These are phyloP conservation scores for Xenus cinereus DNA, from an alignment of 2,113 vertebrate genomes.

Conservation along the genomic window DNA sequence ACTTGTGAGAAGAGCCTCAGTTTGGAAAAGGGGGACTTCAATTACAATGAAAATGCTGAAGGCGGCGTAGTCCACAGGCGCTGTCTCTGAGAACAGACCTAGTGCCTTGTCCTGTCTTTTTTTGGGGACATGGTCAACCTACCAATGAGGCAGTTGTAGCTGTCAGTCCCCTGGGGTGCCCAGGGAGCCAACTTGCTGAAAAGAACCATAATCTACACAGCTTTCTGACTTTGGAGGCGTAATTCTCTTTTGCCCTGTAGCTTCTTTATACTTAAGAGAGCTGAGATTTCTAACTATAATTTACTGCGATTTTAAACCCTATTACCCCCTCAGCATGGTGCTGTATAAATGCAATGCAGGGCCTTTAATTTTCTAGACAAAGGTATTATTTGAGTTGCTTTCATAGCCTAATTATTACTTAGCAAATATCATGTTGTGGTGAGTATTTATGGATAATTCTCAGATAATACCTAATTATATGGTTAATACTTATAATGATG, in stretches of 20 bases:
- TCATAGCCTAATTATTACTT: slow-evolving; percentile 53
- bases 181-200: neutral
- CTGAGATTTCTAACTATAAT: slow-evolving; percentile 13
- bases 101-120: neutral
- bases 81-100: neutral
- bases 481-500: slow-evolving; percentile 31
- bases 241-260: neutral
- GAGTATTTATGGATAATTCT: slow-evolving; percentile 57
- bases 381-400: slow-evolving; percentile 51
- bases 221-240: neutral
- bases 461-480: slow-evolving; percentile 56
- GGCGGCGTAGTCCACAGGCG: neutral
- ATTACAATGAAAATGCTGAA: neutral
- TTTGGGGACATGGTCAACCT: neutral
- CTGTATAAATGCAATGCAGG: neutral
- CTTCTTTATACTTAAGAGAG: neutral
- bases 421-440: slow-evolving; percentile 47
- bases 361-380: slow-evolving; percentile 49
- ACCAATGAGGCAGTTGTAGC: neutral
- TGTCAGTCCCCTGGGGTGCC: neutral
- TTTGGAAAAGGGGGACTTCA: neutral
- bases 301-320: slow-evolving; percentile 18
- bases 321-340: slow-evolving; percentile 41
- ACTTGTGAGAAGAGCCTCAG: neutral
- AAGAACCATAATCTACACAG: neutral